These are phyloP conservation scores for Parnassius orleans DNA, from an alignment of 2,888 invertebrate species.

Conservation along the genomic window DNA sequence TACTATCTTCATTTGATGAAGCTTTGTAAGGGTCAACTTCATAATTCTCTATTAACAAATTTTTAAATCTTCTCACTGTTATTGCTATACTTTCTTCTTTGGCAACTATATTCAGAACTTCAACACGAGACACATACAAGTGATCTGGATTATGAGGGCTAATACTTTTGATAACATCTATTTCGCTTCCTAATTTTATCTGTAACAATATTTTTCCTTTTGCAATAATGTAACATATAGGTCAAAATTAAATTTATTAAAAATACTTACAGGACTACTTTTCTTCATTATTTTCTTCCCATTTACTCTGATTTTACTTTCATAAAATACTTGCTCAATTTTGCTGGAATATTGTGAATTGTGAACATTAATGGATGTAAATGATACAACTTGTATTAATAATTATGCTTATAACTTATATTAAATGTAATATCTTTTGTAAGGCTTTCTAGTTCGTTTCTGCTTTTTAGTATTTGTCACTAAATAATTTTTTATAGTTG, in stretches of 20 bases:
- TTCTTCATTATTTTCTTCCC: slow-evolving; percentile 89
- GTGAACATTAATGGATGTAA: no score
- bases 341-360: slow-evolving; percentile 80
- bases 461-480: no score
- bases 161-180: slow-evolving; percentile 87
- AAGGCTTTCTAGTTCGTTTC: no score
- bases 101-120: slow-evolving; percentile 78
- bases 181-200: slow-evolving; percentile 86
- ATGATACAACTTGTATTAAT: no score
- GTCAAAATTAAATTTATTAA: background rate
- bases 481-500: no score
- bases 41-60: slow-evolving; percentile 88
- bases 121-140: slow-evolving; percentile 85
- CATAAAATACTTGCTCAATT: slow-evolving; percentile 89
- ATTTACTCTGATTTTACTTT: slow-evolving; percentile 89
- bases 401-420: no score
- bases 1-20: slow-evolving; percentile 37
- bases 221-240: background rate
- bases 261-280: slow-evolving; percentile 81
- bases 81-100: slow-evolving; percentile 81
- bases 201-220: slow-evolving; percentile 48
- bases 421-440: no score
- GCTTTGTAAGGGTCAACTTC: slow-evolving; percentile 73
- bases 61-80: slow-evolving; percentile 84
- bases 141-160: slow-evolving; percentile 85